A percentile compares a stretch with the other conserved stretches of the same genome.
These are phyloP conservation scores for Pseudochirops cupreus DNA, from an alignment of 2,797 vertebrate species.

Conservation along the genomic window DNA sequence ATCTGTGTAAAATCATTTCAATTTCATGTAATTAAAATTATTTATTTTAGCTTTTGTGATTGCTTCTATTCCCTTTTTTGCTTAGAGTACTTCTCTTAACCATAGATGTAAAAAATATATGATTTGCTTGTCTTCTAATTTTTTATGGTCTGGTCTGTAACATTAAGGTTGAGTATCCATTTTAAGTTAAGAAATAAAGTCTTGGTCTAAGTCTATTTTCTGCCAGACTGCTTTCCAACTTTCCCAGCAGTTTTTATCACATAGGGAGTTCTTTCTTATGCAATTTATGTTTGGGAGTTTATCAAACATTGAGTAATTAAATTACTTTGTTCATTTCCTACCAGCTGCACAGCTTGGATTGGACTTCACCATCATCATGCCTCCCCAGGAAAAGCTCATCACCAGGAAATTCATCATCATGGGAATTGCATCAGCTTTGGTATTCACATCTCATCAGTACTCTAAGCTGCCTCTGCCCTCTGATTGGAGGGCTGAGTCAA, in stretches of 20 bases:
- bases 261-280: not conserved
- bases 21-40: not conserved
- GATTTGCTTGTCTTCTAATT: not conserved
- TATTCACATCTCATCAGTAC: not conserved
- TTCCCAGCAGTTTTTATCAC: not conserved
- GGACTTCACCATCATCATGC: not conserved
- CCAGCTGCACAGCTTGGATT: conserved; percentile 1
- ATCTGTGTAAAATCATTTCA: not conserved
- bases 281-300: not conserved
- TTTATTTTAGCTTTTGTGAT: not conserved
- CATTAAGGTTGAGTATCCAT: not conserved
- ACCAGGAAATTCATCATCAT: not conserved
- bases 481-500: not conserved
- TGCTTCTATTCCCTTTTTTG: not conserved
- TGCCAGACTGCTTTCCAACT: not conserved
- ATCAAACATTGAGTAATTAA: not conserved
- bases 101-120: not conserved
- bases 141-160: not conserved
- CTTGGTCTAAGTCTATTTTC: not conserved
- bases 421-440: conserved; percentile 1
- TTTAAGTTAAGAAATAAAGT: conserved; percentile 2
- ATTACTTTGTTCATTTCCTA: not conserved
- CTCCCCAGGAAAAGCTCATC: not conserved
- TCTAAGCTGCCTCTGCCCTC: conserved; percentile 1
- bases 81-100: not conserved